Base-by-base conservation (phyloP, 2,113 vertebrate species). In the Sisor rabdophorus region DNA sequence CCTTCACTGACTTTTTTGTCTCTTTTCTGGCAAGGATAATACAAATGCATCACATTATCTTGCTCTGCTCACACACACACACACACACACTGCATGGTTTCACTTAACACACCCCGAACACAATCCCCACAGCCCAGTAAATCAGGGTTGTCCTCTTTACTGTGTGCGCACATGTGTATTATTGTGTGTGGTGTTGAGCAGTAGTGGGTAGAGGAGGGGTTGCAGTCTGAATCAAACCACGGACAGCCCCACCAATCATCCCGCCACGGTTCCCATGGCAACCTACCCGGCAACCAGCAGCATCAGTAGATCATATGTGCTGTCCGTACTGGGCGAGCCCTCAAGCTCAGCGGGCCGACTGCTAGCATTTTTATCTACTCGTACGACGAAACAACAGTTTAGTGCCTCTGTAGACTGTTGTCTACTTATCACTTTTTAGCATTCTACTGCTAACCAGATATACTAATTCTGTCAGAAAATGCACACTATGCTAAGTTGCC, bases 281-380 rank as follows among this genome's bases (percentile, higher is more conserved):
- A 95, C 94, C 87, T 95, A 93, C 88, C 93, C 92, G 86, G 93
- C 94, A 91, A 94, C 95, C 76, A 50, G 65, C 91, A 90, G 93
- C 92, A 92, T 93, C 94, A 94, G 94, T 92, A 93, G 95, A 91
- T 96, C 95, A 88, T 91, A 91, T 93, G 91, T 90, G 88, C 93
- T 95, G 91, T 93, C 93, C 82, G 88, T 92, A 84, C 89, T 92
- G 91, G 93, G 90, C 87, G 90, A 92, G 90, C 91, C 92, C 86
- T 90, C 91, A 32, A 93, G 87, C 84, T 92, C 90, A 84, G 72
- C 90, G 86, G 67, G 53, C 85, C 88, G 87, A 89, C 87, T 65
- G 77, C 69, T 22, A 54, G 72, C 59, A 28, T 73, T 72, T 60
- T 78, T 56, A 55, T 71, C 44, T 30, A 3, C 68, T 78, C 58